Percentiles rank a stretch among this genome's conserved stretches.
These are phyloP conservation scores for Pseudomugil gertrudae DNA, from an alignment of 2,797 vertebrate species.

Conservation along the genomic window DNA sequence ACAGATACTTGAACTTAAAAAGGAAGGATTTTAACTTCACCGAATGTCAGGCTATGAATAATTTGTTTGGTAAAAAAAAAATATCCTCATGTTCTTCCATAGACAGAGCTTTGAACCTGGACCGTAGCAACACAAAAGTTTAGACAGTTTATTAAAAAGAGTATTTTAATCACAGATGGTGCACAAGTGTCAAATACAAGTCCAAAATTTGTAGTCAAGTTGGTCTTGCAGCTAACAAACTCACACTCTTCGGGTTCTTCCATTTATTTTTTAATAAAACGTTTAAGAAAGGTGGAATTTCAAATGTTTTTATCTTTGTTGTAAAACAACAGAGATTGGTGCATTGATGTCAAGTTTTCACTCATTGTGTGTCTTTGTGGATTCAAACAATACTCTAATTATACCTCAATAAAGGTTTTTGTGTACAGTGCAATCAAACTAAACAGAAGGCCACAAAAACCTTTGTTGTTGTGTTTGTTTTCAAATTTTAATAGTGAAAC, in stretches of 20 bases:
- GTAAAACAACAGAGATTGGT: slow-evolving; percentile 8
- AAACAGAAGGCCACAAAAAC: slow-evolving; percentile 34
- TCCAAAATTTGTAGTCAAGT: slow-evolving; percentile 12
- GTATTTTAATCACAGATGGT: neutral
- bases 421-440: slow-evolving; percentile 13
- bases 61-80: too few relatives aligned
- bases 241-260: slow-evolving; percentile 7
- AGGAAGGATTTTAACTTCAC: too few relatives aligned
- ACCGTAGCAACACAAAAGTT: neutral
- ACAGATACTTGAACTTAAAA: too few relatives aligned
- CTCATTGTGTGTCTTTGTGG: slow-evolving; percentile 12
- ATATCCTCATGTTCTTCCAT: too few relatives aligned
- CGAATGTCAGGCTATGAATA: too few relatives aligned
- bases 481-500: slow-evolving; percentile 19
- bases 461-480: slow-evolving; percentile 24
- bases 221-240: slow-evolving; percentile 53
- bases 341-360: slow-evolving; percentile 34
- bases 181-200: neutral
- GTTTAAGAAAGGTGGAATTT: neutral
- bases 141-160: neutral
- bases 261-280: slow-evolving; percentile 15
- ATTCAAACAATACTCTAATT: slow-evolving; percentile 26
- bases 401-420: slow-evolving; percentile 11
- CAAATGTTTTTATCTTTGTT: slow-evolving; percentile 7
- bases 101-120: neutral